Evolutionary conservation across 1,140 invertebrate species (phyloP).

Genomic region (Piezodorus guildinii): DNA sequence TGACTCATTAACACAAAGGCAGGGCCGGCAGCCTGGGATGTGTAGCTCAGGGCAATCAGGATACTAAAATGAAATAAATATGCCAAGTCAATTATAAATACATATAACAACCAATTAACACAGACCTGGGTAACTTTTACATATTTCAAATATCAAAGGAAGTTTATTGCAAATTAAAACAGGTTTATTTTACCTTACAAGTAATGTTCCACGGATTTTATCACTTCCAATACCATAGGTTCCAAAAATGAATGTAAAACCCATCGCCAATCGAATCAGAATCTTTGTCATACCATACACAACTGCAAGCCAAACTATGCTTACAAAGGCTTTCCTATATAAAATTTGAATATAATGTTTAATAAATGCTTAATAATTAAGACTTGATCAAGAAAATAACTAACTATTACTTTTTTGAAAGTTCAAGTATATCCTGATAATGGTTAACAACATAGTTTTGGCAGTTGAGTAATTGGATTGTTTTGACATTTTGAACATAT

Average conservation of each 20-base stretch:
- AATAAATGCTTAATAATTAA: too few species aligned
- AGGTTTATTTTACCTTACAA: not conserved
- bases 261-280: not conserved
- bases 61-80: slow-evolving; percentile 30
- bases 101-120: too few species aligned
- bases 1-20: slow-evolving; percentile 43
- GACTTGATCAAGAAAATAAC: too few species aligned
- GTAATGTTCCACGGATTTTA: not conserved
- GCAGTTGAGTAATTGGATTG: too few species aligned
- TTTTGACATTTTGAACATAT: too few species aligned
- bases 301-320: not conserved
- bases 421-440: too few species aligned
- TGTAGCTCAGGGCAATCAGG: slow-evolving; percentile 35
- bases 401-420: too few species aligned
- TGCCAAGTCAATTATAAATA: not conserved
- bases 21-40: slow-evolving; percentile 33
- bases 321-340: not conserved
- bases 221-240: not conserved
- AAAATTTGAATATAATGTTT: not conserved
- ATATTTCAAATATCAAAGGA: not conserved
- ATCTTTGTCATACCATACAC: not conserved
- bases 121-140: not conserved
- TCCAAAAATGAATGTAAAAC: not conserved
- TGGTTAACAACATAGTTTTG: too few species aligned
- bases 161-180: not conserved